Evolutionary conservation across 2,888 invertebrate species (phyloP), one percentile per base, ranked within the genome.

Genomic region (Monoplex corrugatus): DNA sequence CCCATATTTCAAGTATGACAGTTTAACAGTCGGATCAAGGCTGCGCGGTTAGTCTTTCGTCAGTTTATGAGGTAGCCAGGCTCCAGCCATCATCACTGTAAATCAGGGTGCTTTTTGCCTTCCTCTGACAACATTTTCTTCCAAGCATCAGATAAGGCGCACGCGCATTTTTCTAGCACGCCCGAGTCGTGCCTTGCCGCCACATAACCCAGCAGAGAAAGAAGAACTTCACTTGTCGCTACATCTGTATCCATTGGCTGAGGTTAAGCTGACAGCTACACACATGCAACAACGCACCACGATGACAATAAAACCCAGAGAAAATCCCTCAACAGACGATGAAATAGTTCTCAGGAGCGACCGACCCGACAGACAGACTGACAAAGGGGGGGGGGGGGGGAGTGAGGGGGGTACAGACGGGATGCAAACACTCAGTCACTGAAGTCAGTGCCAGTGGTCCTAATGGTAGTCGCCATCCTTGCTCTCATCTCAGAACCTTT

Each of bases 161-260:
- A 2, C 40, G 40, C 40, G 82, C 82, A 82, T 82, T 82, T 82
- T 45, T 82, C 44, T 45, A 32, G 44, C 45, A 13, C 82, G 82
- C 82, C 45, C 45, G 40, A 80, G n/a, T 45, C 82, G 45, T 45
- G 45, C 44, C 82, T 82, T 82, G 45, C 82, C 82, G 82, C 82
- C 82, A 82, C 82, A 82, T 82, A 82, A 82, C 82, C 44, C 44
- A 6, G 44, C 32, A 32, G 45, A 82, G 82, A 45, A 45, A 82
- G 45, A 44, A 32, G 6, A n/a, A 28, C 45, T 82, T 45, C 82
- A 82, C 82, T 45, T 82, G 82, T 82, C 82, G 82, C 82, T 45
- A 44, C 82, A 82, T 82, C 82, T 82, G 82, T 82, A 82, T 45
- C 44, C 82, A 82, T 80, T 80, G 78, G 78, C 78, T 80, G 78